Evolutionary conservation across 2,797 vertebrate genomes (phyloP).

Genomic region (Esox lucius): DNA sequence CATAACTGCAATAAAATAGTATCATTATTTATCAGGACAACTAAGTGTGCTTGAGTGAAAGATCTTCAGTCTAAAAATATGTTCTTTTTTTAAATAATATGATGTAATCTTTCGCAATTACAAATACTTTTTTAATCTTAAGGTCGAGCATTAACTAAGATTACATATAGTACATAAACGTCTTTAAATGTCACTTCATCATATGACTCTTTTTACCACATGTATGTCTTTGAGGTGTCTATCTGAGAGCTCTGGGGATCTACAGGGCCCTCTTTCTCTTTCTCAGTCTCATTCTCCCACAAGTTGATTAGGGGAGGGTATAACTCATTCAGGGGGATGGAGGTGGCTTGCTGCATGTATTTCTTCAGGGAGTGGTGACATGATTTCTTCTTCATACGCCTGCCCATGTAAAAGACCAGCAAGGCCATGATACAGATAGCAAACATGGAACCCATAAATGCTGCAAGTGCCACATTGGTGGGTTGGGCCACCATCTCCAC

Average conservation of each 20-base stretch:
- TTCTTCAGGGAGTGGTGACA: slow-evolving; percentile 81
- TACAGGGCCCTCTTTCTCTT: slow-evolving; percentile 66
- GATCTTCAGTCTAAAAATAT: slow-evolving; percentile 53
- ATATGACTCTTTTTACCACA: slow-evolving; percentile 71
- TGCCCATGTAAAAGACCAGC: slow-evolving; percentile 77
- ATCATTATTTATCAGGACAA: slow-evolving; percentile 23
- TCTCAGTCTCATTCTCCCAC: slow-evolving; percentile 76
- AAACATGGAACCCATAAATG: slow-evolving; percentile 80
- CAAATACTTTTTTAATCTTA: slow-evolving; percentile 45
- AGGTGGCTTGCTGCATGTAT: slow-evolving; percentile 79
- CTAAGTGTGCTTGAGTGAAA: slow-evolving; percentile 38
- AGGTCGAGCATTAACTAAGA: slow-evolving; percentile 30
- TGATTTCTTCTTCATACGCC: slow-evolving; percentile 75
- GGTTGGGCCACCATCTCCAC: slow-evolving; percentile 74
- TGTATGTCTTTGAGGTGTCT: slow-evolving; percentile 83
- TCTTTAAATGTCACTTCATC: slow-evolving; percentile 11
- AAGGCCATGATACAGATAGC: slow-evolving; percentile 79
- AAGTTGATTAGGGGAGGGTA: slow-evolving; percentile 84
- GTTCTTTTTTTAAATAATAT: background rate
- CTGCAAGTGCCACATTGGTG: slow-evolving; percentile 76
- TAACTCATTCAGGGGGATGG: slow-evolving; percentile 81
- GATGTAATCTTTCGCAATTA: slow-evolving; percentile 46
- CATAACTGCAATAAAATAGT: slow-evolving; percentile 20
- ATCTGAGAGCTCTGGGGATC: slow-evolving; percentile 72
- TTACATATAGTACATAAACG: slow-evolving; percentile 21